Percentiles rank a stretch among this genome's conserved stretches.
These are phyloP conservation scores for Atrina japonica DNA, from an alignment of 2,888 invertebrate genomes.

Conservation along the genomic window DNA sequence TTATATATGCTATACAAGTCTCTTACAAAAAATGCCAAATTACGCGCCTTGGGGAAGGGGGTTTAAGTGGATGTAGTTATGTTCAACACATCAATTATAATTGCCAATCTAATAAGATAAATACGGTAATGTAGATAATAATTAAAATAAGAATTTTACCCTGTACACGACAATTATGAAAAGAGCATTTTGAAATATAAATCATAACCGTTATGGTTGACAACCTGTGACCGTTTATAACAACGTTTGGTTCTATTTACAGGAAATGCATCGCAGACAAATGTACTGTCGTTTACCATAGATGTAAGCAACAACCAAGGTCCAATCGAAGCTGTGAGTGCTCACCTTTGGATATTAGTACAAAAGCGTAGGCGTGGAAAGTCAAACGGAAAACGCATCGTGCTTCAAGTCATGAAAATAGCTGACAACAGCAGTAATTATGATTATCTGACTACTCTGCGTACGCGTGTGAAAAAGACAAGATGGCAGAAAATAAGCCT, in stretches of 20 bases:
- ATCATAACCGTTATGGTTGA: too few relatives aligned
- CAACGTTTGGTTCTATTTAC: slow-evolving; percentile 14
- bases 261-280: slow-evolving; percentile 31
- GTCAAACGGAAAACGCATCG: slow-evolving; percentile 34
- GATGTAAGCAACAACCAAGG: slow-evolving; percentile 29
- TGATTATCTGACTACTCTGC: slow-evolving; percentile 34
- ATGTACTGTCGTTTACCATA: slow-evolving; percentile 35
- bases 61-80: too few relatives aligned
- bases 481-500: slow-evolving; percentile 46
- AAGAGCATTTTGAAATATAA: too few relatives aligned
- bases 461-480: slow-evolving; percentile 44
- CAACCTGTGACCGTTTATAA: too few relatives aligned
- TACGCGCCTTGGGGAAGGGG: too few relatives aligned
- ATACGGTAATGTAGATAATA: too few relatives aligned
- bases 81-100: too few relatives aligned
- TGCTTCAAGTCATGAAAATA: slow-evolving; percentile 28
- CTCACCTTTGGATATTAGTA: slow-evolving; percentile 37
- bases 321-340: slow-evolving; percentile 34
- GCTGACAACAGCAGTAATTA: slow-evolving; percentile 25
- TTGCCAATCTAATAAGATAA: too few relatives aligned
- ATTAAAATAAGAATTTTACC: too few relatives aligned
- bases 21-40: too few relatives aligned
- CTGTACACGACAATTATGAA: too few relatives aligned
- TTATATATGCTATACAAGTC: too few relatives aligned
- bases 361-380: slow-evolving; percentile 32